Evolutionary conservation across 2,113 vertebrate species (phyloP), one percentile per base, ranked within the genome.

Genomic region (Piaya cayana): DNA sequence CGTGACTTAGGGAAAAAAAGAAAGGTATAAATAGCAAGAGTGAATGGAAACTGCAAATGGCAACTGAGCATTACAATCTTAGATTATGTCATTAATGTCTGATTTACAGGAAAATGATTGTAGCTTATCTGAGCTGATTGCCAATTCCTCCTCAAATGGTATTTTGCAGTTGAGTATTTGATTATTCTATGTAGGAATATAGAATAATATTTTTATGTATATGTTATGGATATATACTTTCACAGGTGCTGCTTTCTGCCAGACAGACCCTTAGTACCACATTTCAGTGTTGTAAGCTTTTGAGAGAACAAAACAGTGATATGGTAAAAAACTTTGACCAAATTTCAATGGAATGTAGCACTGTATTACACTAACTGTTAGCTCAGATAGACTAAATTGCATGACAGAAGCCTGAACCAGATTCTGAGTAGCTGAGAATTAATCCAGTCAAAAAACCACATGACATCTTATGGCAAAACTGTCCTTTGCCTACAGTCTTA

Each of bases 341-440:
- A 0, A 25, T 72, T 1, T n/a, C 27, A 23, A 37, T 83, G 42
- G n/a, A 2, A 0, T 2, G 3, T 58, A 21, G 15, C 12, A 15
- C 18, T 39, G 27, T 3, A 2, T 58, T 85, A 42, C 9, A 5
- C 13, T 23, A n/a, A n/a, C 23, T 32, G 10, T 37, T 84, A 30
- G 5, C 11, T 78, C 50, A 37, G n/a, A 42, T 13, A 58, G 29
- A 34, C 5, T 32, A 1, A 36, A 27, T 6, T 6, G 12, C 0
- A 8, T 52, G 52, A 49, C 9, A 45, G 3, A 53, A 0, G 0
- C 4, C 27, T 26, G 7, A 93, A 63, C 2, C 5, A 26, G 6
- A 10, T 85, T 79, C 22, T 0, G 0, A 23, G 18, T 8, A 27
- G 3, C 20, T 76, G 59, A 14, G 17, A 21, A 49, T 43, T 18